Evolutionary conservation across 1,140 invertebrate species (phyloP), one percentile per base, ranked within the genome.

Genomic region (Phocides pigmalion): DNA sequence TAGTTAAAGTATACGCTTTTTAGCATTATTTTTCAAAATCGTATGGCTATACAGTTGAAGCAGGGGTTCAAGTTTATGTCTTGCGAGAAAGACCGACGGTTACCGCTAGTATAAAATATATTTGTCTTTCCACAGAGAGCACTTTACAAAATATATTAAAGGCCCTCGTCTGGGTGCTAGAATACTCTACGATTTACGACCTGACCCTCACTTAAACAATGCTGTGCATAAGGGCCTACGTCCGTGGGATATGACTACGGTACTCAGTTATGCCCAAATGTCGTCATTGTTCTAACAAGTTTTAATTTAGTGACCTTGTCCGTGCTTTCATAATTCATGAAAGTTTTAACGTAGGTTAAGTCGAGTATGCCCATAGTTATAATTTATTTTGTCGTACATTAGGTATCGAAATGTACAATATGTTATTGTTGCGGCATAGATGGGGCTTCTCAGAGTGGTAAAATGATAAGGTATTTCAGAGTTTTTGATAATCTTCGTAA

Each of bases 181-280:
- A 49, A 5, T 20, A n/a, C 11, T 14, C 17, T 11, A 49, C 11
- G 46, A 49, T 49, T 49, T 49, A 49, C 46, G 46, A 28, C 12
- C 15, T 49, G 19, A 49, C 46, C 46, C 46, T 47, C n/a, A 22
- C 19, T 49, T 25, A 25, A 49, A 25, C 19, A 25, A 49, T 25
- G 46, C 46, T 49, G 20, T 22, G 46, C 46, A n/a, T 25, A 46
- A 22, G n/a, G 28, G 28, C 46, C 44, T 22, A 25, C 11, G n/a
- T 49, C 20, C 12, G 14, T 42, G 46, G 22, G 46, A 49, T 28
- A 49, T 49, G 46, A 12, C 46, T 49, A 5, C 19, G 11, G n/a
- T 28, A 12, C 46, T 25, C 35, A 39, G 46, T 49, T 49, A 49
- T 49, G 20, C 20, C 46, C 46, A 49, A 49, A 49, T 28, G 46